Base-by-base conservation (phyloP, 2,797 vertebrate genomes). In the Bufotes viridis region DNA sequence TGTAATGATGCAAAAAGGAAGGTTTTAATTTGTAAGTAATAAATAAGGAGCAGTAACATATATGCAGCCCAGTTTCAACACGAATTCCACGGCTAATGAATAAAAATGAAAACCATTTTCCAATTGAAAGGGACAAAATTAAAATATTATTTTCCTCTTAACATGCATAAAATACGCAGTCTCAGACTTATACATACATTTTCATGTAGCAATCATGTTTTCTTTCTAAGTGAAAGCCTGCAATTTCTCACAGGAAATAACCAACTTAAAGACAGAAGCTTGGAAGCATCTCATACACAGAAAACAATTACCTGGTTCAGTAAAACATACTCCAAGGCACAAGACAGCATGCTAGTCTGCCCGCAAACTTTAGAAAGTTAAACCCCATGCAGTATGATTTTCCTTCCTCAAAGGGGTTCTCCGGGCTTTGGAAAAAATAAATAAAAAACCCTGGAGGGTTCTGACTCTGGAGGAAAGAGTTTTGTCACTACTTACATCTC, bases 51-150 rank as follows among this genome's bases (percentile, higher is more conserved):
- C 61, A 51, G 63, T 61, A 89, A 89, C 79, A 87, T 79, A 63
- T 63, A 86, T 78, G 84, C 72, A 76, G 63, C 58, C 26, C 79
- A 29, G 29, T 87, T 89, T 83, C 55, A 53, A 87, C 80, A 83
- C 85, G 75, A 87, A 87, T 87, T 89, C 85, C 80, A 89, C 53
- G n/a, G 24, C 81, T 84, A 87, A 82, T 78, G 78, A 85, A 84
- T 74, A 89, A 78, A 89, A 84, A 86, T 61, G 29, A 76, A 89
- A 85, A 89, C 80, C 53, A 84, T 83, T 89, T 87, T 87, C 74
- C 85, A 87, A 80, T 65, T 63, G 85, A 87, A 89, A 89, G 78
- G 75, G 81, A 29, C 85, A 88, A 87, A 76, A 89, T 89, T 89
- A 87, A 89, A 89, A 86, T 89, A 79, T 53, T 55, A 78, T 17